Conservation (phyloP, 2,797 vertebrate genomes). For the Gobionotothen gibberifrons region DNA sequence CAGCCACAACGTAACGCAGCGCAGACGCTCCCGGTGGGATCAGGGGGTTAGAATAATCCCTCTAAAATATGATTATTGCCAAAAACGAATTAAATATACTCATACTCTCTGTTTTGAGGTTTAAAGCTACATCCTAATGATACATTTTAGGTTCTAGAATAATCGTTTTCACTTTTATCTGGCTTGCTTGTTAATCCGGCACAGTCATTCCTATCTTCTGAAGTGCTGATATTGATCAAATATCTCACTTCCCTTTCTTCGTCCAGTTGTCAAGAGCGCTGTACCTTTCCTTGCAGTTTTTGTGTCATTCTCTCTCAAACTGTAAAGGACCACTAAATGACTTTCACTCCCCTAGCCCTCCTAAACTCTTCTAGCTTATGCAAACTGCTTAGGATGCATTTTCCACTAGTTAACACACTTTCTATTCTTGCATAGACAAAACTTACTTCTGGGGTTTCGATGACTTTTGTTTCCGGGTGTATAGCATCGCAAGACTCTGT, state of each 20-base stretch:
- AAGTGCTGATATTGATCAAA: conserved; percentile 25
- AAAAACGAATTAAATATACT: conserved; percentile 8
- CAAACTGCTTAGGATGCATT: conserved; percentile 64
- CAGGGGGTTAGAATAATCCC: conserved; percentile 18
- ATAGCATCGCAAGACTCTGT: conserved; percentile 31
- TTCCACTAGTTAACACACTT: conserved; percentile 71
- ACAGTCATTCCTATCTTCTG: conserved; percentile 14
- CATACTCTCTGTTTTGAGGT: conserved; percentile 6
- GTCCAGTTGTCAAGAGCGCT: conserved; percentile 22
- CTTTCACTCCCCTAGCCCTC: conserved; percentile 52
- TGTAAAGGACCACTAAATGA: conserved; percentile 59
- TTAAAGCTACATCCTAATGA: neutral
- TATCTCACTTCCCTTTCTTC: conserved; percentile 11
- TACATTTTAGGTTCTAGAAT: neutral
- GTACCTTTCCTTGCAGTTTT: conserved; percentile 37
- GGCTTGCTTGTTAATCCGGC: conserved; percentile 10
- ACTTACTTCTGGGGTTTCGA: conserved; percentile 57
- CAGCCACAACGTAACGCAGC: too few relatives aligned
- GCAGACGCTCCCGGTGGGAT: too few relatives aligned
- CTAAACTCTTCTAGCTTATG: conserved; percentile 62
- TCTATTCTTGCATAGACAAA: conserved; percentile 62
- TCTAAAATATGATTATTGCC: conserved; percentile 8
- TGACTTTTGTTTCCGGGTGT: conserved; percentile 40
- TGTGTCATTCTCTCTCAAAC: conserved; percentile 40
- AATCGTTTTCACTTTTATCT: neutral